phyloP scores from a whole-genome alignment of 2,888 invertebrate species.

The Andrena bicolor region DNA sequence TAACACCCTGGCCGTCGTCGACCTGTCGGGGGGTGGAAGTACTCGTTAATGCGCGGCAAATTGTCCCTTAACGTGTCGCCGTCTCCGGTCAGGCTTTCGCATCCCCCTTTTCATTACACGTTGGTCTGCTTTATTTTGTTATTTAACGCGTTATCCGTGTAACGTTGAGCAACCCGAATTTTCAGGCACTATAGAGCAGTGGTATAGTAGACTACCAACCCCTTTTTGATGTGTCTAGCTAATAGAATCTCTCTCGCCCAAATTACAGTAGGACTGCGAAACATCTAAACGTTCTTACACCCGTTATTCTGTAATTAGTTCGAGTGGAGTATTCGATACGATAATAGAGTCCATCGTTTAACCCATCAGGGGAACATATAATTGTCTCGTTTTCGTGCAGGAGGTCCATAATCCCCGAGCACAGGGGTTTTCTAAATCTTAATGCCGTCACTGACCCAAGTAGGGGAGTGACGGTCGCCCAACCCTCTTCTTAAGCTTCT shows the following conservation, averaged over 20 bases:
- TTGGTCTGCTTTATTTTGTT: background rate
- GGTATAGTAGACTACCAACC: too few relatives aligned
- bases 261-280: too few relatives aligned
- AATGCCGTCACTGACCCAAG: conserved; percentile 52
- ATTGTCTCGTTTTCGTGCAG: background rate
- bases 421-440: conserved; percentile 48
- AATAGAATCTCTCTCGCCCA: too few relatives aligned
- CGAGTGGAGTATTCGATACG: too few relatives aligned
- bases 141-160: background rate
- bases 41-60: conserved; percentile 56
- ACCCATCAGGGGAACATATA: too few relatives aligned
- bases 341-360: too few relatives aligned
- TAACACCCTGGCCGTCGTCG: conserved; percentile 45
- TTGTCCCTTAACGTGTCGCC: conserved; percentile 34
- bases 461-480: conserved; percentile 46
- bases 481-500: conserved; percentile 61
- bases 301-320: too few relatives aligned
- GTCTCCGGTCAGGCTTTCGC: background rate
- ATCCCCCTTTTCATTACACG: background rate
- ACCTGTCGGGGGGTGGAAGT: conserved; percentile 35
- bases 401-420: background rate
- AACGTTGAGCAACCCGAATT: background rate
- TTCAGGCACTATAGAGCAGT: background rate
- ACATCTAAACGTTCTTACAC: too few relatives aligned
- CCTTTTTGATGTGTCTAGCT: too few relatives aligned